Evolutionary conservation across 2,797 vertebrate species (phyloP).

Genomic region (Lutra lutra): DNA sequence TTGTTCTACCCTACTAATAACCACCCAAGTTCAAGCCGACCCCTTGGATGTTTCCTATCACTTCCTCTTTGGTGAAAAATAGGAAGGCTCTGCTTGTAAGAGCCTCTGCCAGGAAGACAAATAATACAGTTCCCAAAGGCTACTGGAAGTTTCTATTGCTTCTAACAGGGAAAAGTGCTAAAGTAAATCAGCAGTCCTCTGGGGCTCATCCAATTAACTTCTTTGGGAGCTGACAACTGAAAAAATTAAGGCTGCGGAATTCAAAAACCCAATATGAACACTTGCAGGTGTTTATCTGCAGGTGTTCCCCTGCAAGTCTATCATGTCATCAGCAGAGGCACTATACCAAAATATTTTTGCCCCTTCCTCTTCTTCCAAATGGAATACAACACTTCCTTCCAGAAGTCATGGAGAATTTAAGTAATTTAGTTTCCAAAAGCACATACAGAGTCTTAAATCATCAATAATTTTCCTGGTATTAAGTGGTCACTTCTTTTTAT

Average conservation of each 20-base stretch:
- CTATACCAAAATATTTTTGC: background rate
- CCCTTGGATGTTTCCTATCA: background rate
- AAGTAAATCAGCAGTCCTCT: background rate
- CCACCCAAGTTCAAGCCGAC: background rate
- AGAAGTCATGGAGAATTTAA: background rate
- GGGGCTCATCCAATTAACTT: background rate
- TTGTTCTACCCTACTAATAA: background rate
- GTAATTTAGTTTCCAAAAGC: background rate
- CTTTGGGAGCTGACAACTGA: background rate
- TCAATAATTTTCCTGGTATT: background rate
- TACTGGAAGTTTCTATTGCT: background rate
- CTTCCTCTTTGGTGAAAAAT: background rate
- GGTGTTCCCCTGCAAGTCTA: background rate
- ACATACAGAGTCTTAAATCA: background rate
- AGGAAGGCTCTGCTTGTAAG: background rate
- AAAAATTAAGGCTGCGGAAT: background rate
- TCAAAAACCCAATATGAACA: background rate
- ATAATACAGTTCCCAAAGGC: background rate
- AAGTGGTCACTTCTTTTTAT: background rate
- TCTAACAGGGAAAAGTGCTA: background rate
- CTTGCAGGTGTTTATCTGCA: background rate
- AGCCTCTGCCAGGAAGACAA: background rate
- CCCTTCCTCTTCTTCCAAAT: background rate
- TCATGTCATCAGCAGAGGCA: background rate
- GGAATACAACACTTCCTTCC: background rate